phyloP scores from a whole-genome alignment of 2,113 vertebrate genomes.

The Prinia subflava region DNA sequence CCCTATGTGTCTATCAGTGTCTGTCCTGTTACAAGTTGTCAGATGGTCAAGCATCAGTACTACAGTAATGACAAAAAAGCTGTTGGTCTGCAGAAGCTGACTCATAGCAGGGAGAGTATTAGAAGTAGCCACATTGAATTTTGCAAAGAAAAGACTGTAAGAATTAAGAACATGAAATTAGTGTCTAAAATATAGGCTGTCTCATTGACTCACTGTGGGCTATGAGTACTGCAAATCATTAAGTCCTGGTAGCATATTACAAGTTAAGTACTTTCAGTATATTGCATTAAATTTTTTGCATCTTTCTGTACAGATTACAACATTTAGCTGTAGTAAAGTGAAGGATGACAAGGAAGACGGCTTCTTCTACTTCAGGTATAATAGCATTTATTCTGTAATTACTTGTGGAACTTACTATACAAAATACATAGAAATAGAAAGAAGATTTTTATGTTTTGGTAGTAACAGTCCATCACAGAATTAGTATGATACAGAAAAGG shows the following conservation, averaged over 20 bases:
- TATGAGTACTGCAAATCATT: not conserved
- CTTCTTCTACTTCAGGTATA: constrained; percentile 90
- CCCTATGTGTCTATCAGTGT: not conserved
- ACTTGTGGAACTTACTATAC: not conserved
- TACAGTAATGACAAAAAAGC: not conserved
- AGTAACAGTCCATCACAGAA: not conserved
- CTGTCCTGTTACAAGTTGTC: not conserved
- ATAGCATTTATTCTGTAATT: not conserved
- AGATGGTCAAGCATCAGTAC: not conserved
- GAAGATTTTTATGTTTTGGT: not conserved
- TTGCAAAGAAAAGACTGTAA: not conserved
- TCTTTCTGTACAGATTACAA: constrained; percentile 69
- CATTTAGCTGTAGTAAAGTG: constrained; percentile 83
- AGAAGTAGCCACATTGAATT: not conserved
- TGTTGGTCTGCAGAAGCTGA: not conserved
- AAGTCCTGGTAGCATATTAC: not conserved
- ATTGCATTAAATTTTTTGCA: not conserved
- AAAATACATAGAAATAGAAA: not conserved
- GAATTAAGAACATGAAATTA: not conserved
- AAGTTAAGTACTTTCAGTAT: not conserved
- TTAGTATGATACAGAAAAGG: not conserved
- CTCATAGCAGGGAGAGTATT: not conserved
- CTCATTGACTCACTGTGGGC: not conserved
- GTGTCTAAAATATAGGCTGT: not conserved
- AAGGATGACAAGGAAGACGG: constrained; percentile 81